Evolutionary conservation across 2,888 invertebrate genomes (phyloP).

Genomic region (Rhamnusium bicolor): DNA sequence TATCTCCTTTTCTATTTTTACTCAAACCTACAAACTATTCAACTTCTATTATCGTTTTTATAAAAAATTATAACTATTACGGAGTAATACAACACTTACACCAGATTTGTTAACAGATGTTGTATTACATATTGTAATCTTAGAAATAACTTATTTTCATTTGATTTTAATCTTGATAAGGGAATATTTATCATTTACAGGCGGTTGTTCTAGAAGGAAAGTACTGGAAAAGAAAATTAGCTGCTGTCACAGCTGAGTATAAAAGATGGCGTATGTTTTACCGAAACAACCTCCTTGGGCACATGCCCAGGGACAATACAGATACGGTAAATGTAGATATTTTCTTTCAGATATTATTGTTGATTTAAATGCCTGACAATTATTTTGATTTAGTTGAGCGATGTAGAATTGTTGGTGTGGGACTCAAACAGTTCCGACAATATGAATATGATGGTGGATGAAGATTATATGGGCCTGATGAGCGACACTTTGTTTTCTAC

Average conservation of each 20-base stretch:
- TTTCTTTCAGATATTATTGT: background rate
- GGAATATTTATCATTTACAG: constrained; percentile 72
- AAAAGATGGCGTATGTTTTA: constrained; percentile 98
- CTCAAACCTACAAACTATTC: too few species aligned
- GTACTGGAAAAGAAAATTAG: constrained; percentile 98
- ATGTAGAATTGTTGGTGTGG: constrained; percentile 84
- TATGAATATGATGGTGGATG: constrained; percentile 85
- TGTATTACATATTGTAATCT: too few species aligned
- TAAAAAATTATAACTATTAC: too few species aligned
- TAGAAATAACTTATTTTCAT: too few species aligned
- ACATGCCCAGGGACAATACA: constrained; percentile 81
- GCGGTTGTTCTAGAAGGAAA: constrained; percentile 98
- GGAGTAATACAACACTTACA: too few species aligned
- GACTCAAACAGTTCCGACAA: constrained; percentile 79
- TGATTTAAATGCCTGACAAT: background rate
- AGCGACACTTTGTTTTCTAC: constrained; percentile 93
- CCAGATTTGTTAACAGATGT: too few species aligned
- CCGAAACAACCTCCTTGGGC: constrained; percentile 85
- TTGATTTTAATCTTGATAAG: too few species aligned
- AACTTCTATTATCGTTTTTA: too few species aligned
- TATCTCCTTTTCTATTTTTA: too few species aligned
- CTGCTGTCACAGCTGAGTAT: constrained; percentile 98
- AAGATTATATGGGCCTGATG: constrained; percentile 90
- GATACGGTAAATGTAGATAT: constrained; percentile 77
- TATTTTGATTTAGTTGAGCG: constrained; percentile 75